Evolutionary conservation across 2,113 vertebrate species (phyloP), one percentile per base, ranked within the genome.

Genomic region (Stigmatopora argus): DNA sequence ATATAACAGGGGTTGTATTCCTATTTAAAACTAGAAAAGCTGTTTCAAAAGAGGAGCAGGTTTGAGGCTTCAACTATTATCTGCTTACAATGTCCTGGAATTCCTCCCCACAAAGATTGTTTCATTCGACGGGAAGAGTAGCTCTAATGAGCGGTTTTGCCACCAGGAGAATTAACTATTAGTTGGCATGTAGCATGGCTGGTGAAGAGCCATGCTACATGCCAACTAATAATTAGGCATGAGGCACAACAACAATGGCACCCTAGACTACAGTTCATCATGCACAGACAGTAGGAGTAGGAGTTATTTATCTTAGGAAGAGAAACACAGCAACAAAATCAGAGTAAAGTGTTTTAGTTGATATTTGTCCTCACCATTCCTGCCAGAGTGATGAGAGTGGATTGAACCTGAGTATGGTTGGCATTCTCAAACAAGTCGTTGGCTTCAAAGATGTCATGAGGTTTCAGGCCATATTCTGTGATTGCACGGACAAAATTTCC

Each of bases 351-450:
- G 58, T 62, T 19, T 38, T 64, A 17, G 31, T 58, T 41, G 46
- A 6, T 2, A 0, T 12, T 7, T n/a, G 52, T 9, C 10, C 93
- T 93, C 80, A 96, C 96, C 93, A 95, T 89, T 82, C 95, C 94
- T 70, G 94, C 94, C 66, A 98, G 88, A 17, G 94, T 81, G 59
- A 98, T 91, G 66, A 98, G 93, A 0, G 95, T 93, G 64, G 89
- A 89, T 85, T 98, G 96, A 57, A 98, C 96, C 82, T 97, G 95
- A 6, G 96, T 97, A 83, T 96, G 86, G 90, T 96, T 97, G 79
- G 89, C 89, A 46, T 95, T 97, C 88, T 98, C 95, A 64, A 96
- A 98, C 71, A 98, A 90, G 75, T 98, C 96, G 0, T 97, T 98
- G 86, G 96, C 95, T 77, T 98, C 96, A 1, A 98, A 98, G 83